Percentiles rank a stretch among this genome's conserved stretches.
phyloP scores from a whole-genome alignment of 2,113 vertebrate genomes.

The Arenaria interpres region DNA sequence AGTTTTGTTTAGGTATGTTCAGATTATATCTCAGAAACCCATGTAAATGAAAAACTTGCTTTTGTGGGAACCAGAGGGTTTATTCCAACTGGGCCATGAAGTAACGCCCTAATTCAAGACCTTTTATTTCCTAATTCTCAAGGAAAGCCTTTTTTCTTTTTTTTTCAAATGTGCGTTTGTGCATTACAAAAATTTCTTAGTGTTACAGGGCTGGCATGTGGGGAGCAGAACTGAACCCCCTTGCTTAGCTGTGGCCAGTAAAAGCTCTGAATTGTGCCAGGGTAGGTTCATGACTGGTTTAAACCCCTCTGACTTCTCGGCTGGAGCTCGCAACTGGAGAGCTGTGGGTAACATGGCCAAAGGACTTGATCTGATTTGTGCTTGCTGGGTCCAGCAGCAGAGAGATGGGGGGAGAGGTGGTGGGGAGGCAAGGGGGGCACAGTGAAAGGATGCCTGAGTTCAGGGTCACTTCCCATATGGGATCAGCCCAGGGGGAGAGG shows the following conservation, averaged over 20 bases:
- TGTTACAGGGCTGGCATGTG: not conserved
- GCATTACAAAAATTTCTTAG: not conserved
- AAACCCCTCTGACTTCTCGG: not conserved
- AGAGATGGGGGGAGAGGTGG: no score
- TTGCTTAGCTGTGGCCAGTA: not conserved
- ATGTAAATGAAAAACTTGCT: not conserved
- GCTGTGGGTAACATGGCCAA: not conserved
- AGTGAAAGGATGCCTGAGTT: not conserved
- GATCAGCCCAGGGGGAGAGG: not conserved
- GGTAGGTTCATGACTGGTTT: not conserved
- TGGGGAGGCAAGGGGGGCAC: rapidly evolving
- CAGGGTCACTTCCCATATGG: not conserved
- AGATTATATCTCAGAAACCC: not conserved
- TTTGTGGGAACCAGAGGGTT: not conserved
- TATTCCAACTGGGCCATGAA: not conserved
- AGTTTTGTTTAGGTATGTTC: not conserved
- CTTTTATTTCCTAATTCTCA: not conserved
- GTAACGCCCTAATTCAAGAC: not conserved
- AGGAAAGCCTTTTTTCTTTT: not conserved
- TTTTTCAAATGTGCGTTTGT: not conserved
- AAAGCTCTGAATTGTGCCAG: not conserved
- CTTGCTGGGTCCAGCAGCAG: not conserved
- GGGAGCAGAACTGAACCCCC: not conserved
- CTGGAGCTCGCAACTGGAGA: rapidly evolving
- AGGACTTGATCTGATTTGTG: not conserved